Evolutionary conservation across 2,888 invertebrate species (phyloP), one percentile per base, ranked within the genome.

Genomic region (Hydrotaea diabolus): DNA sequence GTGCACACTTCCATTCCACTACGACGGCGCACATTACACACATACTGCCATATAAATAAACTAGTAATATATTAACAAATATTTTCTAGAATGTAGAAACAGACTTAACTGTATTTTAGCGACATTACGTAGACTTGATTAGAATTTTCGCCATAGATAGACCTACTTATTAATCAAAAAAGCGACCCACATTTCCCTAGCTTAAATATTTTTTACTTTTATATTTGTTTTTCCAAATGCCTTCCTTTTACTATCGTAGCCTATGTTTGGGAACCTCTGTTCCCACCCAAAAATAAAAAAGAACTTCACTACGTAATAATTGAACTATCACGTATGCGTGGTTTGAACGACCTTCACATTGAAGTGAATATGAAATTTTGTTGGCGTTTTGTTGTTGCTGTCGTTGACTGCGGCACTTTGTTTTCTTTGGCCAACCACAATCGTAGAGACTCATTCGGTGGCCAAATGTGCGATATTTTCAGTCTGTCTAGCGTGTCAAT

Each of bases 271-370:
- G 73, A 43, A 43, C 9, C 73, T 15, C 73, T 73, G 72, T 26
- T 43, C 11, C 8, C 26, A 43, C 39, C 21, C 46, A 55, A 49
- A 73, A 31, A 39, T 43, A 62, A 59, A 73, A 43, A 36, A 46
- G 15, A 74, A 64, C 57, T 55, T 53, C 23, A 78, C 46, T 75
- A 75, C 74, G 76, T 78, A 80, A 75, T 62, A 80, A 39, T 64
- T 17, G 43, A 59, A 73, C 21, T 64, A 49, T 43, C 43, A 46
- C 31, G n/a, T 71, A 39, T 43, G 59, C 73, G 21, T 49, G 13
- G 31, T 36, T 46, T 46, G 69, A 76, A 71, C 84, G 87, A 87
- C 87, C 87, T 87, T 87, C 86, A 87, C 87, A 87, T 87, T 87
- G 87, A 87, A 87, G 87, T 84, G 53, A 76, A 82, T 76, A 72